Evolutionary conservation across 2,888 invertebrate species (phyloP).

Genomic region (Athripsodes cinereus): DNA sequence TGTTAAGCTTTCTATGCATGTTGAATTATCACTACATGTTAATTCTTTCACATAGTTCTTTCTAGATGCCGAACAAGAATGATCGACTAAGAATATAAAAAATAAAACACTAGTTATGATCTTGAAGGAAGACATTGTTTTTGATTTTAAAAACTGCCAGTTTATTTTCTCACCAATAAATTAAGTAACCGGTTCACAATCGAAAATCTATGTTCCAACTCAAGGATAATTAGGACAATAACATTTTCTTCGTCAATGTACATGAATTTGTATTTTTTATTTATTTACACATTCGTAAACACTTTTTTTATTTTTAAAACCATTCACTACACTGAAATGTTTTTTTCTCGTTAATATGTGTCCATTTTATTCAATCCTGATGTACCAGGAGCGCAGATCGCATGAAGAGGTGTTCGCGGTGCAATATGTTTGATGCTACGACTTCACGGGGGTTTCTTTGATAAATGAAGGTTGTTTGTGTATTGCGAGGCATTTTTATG

Average conservation of each 20-base stretch:
- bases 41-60: slow-evolving; percentile 31
- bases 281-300: not conserved
- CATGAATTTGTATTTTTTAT: slow-evolving; percentile 3
- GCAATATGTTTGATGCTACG: not conserved
- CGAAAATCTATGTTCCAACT: slow-evolving; percentile 4
- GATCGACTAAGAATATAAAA: not conserved
- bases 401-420: not conserved
- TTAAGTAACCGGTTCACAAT: not conserved
- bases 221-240: slow-evolving; percentile 1
- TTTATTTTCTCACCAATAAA: too few relatives aligned
- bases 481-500: slow-evolving; percentile 26
- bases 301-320: not conserved
- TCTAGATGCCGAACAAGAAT: not conserved
- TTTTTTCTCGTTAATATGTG: not conserved
- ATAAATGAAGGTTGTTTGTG: slow-evolving; percentile 22
- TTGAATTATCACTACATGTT: slow-evolving; percentile 56
- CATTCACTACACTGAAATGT: not conserved
- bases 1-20: slow-evolving; percentile 50
- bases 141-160: too few relatives aligned
- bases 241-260: slow-evolving; percentile 1
- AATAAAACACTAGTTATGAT: not conserved
- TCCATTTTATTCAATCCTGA: slow-evolving; percentile 2
- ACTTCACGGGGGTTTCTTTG: slow-evolving; percentile 10
- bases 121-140: too few relatives aligned
- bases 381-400: slow-evolving; percentile 4